Conservation (phyloP, 2,113 vertebrate species). For the Crotalus tigris region DNA sequence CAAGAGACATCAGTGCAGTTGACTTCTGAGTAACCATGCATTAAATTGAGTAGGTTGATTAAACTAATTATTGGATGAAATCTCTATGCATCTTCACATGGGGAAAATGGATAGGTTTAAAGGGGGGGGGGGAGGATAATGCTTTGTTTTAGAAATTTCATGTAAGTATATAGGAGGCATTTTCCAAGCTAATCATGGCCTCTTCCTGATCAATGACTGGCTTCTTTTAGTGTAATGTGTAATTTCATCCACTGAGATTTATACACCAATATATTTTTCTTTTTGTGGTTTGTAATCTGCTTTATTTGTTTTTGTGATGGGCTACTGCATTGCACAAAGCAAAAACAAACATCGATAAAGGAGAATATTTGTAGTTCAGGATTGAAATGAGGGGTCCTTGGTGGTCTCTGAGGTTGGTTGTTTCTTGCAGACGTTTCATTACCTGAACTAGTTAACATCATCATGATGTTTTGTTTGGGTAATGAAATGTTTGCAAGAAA, state of each 20-base stretch:
- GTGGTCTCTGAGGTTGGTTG: neutral
- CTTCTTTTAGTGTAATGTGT: neutral
- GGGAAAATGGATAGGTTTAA: neutral
- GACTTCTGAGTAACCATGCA: neutral
- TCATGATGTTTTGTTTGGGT: neutral
- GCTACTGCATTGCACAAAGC: neutral
- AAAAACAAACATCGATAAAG: neutral
- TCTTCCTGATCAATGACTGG: neutral
- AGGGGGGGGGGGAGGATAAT: neutral
- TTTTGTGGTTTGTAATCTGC: neutral
- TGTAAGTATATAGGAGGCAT: neutral
- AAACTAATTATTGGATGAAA: neutral
- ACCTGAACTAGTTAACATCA: neutral
- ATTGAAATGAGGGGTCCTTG: neutral
- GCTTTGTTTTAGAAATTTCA: neutral
- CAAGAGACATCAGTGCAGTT: neutral
- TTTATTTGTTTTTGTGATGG: neutral
- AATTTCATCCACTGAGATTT: neutral
- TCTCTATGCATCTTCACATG: neutral
- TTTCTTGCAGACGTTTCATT: neutral
- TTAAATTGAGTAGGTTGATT: neutral
- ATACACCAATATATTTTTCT: neutral
- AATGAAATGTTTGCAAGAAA: neutral
- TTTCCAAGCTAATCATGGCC: neutral
- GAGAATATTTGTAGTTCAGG: neutral